Evolutionary conservation across 1,140 invertebrate species (phyloP).

Genomic region (Cyclina sinensis): DNA sequence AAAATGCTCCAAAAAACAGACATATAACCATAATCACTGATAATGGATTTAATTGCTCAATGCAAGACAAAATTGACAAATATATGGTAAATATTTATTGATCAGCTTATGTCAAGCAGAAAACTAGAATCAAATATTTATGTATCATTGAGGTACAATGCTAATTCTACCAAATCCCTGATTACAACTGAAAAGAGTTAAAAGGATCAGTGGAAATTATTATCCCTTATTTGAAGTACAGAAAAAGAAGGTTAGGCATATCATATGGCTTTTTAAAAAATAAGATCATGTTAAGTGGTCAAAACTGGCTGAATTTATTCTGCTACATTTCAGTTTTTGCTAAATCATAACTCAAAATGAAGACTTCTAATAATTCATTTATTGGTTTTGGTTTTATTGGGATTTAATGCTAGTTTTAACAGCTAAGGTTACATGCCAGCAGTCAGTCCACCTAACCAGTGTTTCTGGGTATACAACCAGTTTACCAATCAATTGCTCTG

Average conservation of each 20-base stretch:
- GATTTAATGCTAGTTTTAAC: no score
- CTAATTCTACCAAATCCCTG: neutral
- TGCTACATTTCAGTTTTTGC: neutral
- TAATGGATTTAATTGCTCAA: neutral
- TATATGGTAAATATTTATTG: constrained; percentile 7
- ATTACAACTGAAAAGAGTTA: neutral
- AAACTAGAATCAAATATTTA: constrained; percentile 26
- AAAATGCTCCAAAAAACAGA: no score
- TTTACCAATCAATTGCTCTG: no score
- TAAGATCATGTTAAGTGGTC: neutral
- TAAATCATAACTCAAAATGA: no score
- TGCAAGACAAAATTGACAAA: neutral
- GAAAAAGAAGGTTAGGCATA: neutral
- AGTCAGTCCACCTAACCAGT: no score
- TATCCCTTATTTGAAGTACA: constrained; percentile 13
- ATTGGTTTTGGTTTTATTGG: no score
- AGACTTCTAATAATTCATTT: no score
- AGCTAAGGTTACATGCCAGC: no score
- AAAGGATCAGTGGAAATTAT: neutral
- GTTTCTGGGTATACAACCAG: no score
- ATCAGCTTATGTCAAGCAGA: neutral
- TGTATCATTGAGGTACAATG: constrained; percentile 27
- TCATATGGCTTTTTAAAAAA: neutral
- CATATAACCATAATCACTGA: neutral
- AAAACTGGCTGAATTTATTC: neutral